A percentile compares a stretch with the other conserved stretches of the same genome.
Evolutionary conservation across 2,888 invertebrate species (phyloP).

Genomic region (Amphipoea lucens): DNA sequence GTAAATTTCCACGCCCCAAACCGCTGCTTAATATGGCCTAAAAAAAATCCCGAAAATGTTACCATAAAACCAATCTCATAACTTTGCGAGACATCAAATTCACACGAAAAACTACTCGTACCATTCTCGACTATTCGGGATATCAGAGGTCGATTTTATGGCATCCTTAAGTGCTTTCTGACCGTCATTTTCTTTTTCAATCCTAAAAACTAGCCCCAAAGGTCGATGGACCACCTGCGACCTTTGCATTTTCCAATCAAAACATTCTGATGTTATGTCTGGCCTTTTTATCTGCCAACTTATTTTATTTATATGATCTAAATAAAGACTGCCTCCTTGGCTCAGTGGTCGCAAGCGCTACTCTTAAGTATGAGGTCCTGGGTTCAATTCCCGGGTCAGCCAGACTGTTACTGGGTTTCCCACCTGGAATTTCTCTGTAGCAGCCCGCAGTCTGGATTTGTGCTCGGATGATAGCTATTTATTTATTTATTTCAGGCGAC

Average conservation of each 20-base stretch:
- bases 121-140: conserved; percentile 68
- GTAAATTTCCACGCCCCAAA: neutral
- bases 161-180: conserved; percentile 78
- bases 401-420: neutral
- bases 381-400: neutral
- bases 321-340: neutral
- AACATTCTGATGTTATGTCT: conserved; percentile 57
- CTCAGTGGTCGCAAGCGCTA: neutral
- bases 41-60: neutral
- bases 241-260: conserved; percentile 67
- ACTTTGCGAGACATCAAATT: conserved; percentile 62
- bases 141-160: conserved; percentile 80
- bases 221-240: conserved; percentile 80
- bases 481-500: too few relatives aligned
- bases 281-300: conserved; percentile 51
- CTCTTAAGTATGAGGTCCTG: neutral
- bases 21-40: too few relatives aligned
- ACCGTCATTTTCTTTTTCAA: conserved; percentile 85
- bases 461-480: too few relatives aligned
- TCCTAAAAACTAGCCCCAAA: conserved; percentile 80
- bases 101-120: conserved; percentile 63
- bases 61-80: conserved; percentile 28
- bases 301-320: conserved; percentile 39
- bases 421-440: neutral
- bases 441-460: neutral